Conservation (phyloP, 2,888 invertebrate species). For the Andrena marginata region DNA sequence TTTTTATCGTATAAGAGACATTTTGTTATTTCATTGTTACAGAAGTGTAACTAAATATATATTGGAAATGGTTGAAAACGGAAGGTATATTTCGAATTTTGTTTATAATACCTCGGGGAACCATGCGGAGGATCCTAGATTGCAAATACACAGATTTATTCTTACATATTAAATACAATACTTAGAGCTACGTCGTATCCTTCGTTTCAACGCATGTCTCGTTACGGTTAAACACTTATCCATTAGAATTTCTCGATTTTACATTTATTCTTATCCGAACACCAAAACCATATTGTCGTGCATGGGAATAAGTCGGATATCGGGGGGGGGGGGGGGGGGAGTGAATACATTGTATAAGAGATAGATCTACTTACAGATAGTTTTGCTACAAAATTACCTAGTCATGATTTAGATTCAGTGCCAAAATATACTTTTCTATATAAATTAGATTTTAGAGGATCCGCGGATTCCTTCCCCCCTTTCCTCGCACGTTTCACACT, state of each 20-base stretch:
- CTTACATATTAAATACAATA: conserved; percentile 57
- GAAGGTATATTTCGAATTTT: conserved; percentile 1
- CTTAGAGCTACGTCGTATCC: conserved; percentile 41
- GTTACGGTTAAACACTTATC: conserved; percentile 20
- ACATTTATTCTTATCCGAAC: conserved; percentile 19
- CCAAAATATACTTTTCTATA: conserved; percentile 11
- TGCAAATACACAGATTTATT: conserved; percentile 56
- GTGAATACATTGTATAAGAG: not conserved
- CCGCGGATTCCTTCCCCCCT: not conserved
- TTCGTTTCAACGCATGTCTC: conserved; percentile 14
- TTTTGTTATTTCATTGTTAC: conserved; percentile 4
- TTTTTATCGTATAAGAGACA: not conserved
- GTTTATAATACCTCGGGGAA: not conserved
- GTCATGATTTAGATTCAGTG: conserved; percentile 9
- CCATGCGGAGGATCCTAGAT: conserved; percentile 6
- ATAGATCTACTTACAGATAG: conserved; percentile 13
- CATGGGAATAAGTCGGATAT: conserved; percentile 2
- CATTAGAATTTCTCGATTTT: conserved; percentile 23
- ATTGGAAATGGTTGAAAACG: conserved; percentile 8
- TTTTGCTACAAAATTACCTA: not conserved
- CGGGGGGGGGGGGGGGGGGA: not conserved
- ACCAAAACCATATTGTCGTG: conserved; percentile 10
- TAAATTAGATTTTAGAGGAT: conserved; percentile 10
- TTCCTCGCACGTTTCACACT: not conserved
- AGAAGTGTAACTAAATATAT: conserved; percentile 1